Conservation (phyloP, 2,113 vertebrate genomes). For the Dissostichus mawsoni region DNA sequence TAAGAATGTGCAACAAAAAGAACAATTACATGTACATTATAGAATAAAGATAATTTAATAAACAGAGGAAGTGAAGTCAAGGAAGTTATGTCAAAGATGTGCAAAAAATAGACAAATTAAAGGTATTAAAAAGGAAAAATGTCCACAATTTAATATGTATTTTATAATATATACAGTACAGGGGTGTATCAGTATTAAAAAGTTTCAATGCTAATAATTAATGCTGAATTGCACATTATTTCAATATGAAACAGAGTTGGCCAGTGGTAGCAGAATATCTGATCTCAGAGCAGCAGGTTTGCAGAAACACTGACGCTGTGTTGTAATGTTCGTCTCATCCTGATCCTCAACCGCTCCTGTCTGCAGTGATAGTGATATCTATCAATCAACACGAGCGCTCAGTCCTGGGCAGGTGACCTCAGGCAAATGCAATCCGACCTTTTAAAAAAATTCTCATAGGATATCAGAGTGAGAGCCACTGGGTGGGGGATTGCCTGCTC, state of each 20-base stretch:
- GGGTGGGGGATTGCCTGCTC: not conserved
- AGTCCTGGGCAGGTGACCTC: not conserved
- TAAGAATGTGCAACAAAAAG: too few relatives aligned
- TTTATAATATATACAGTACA: too few relatives aligned
- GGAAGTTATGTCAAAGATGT: too few relatives aligned
- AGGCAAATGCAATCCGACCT: constrained; percentile 17
- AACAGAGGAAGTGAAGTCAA: too few relatives aligned
- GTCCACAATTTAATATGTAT: too few relatives aligned
- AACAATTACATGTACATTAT: too few relatives aligned
- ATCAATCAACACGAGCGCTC: not conserved
- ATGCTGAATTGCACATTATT: too few relatives aligned
- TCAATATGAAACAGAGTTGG: not conserved
- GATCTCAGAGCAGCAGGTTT: constrained; percentile 7
- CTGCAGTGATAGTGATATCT: constrained; percentile 11
- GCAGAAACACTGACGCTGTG: not conserved
- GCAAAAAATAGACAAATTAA: too few relatives aligned
- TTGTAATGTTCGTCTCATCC: not conserved
- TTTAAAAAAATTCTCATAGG: not conserved
- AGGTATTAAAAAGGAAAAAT: too few relatives aligned
- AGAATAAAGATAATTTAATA: too few relatives aligned
- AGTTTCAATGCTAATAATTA: too few relatives aligned
- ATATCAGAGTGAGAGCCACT: constrained; percentile 1
- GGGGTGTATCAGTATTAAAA: too few relatives aligned
- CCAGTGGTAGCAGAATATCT: not conserved
- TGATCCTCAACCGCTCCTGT: not conserved